phyloP scores from a whole-genome alignment of 1,140 invertebrate genomes.

The Tachypleus tridentatus region DNA sequence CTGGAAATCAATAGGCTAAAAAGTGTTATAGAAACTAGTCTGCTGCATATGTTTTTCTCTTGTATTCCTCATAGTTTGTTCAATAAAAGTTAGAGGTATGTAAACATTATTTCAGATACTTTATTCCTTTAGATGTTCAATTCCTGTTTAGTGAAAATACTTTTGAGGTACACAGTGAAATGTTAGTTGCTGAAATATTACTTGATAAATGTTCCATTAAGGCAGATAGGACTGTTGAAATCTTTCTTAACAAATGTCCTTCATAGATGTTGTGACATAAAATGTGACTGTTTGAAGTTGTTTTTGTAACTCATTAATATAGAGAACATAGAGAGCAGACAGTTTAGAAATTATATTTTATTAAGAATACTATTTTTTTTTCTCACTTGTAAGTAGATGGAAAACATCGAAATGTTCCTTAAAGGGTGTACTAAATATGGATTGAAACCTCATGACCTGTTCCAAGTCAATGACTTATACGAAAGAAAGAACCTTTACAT shows the following conservation, averaged over 20 bases:
- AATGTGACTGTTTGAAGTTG: not conserved
- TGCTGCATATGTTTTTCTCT: not conserved
- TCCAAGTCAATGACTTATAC: conserved; percentile 53
- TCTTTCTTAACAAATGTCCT: no score
- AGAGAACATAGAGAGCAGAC: no score
- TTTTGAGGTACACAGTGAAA: no score
- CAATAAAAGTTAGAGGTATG: no score
- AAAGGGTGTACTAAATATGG: conserved; percentile 46
- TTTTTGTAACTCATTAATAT: conserved; percentile 1
- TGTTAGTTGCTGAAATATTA: no score
- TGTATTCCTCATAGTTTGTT: not conserved
- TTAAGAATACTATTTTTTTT: not conserved
- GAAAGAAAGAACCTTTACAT: conserved; percentile 50
- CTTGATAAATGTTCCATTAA: no score
- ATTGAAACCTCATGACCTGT: conserved; percentile 44
- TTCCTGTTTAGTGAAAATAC: no score
- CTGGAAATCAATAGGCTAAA: not conserved
- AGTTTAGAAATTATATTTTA: no score
- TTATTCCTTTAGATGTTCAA: no score
- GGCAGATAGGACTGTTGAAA: no score
- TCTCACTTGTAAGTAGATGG: conserved; percentile 36
- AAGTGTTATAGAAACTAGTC: not conserved
- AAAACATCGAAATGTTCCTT: conserved; percentile 52
- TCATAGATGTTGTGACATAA: no score
- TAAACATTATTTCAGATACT: no score